Evolutionary conservation across 2,888 invertebrate genomes (phyloP).

Genomic region (Melanotus villosus): DNA sequence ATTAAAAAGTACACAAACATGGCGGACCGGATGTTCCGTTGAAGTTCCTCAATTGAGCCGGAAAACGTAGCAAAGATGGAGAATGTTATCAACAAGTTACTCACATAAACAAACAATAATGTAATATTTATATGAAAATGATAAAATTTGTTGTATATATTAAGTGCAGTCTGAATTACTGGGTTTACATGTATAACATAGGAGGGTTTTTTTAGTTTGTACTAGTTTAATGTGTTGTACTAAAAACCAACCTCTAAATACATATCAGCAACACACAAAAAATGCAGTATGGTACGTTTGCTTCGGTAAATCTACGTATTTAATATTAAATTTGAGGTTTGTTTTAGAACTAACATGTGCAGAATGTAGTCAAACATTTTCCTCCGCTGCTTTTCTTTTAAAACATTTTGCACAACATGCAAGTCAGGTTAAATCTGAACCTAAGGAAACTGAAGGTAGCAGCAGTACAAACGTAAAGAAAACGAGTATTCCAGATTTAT

Average conservation of each 20-base stretch:
- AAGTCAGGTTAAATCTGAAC: conserved; percentile 29
- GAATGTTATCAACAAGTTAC: conserved; percentile 1
- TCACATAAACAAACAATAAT: background rate
- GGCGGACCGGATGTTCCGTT: conserved; percentile 29
- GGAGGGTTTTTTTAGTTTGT: background rate
- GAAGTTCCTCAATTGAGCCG: background rate
- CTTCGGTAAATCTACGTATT: background rate
- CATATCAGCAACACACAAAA: background rate
- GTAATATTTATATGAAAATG: background rate
- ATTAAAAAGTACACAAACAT: no score
- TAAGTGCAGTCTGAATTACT: no score
- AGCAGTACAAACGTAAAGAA: conserved; percentile 41
- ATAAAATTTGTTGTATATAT: no score
- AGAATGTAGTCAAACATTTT: conserved; percentile 60
- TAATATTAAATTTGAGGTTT: conserved; percentile 17
- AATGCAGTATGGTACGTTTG: conserved; percentile 32
- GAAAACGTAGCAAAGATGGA: background rate
- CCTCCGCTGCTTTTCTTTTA: conserved; percentile 61
- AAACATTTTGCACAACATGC: conserved; percentile 65
- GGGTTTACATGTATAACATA: no score
- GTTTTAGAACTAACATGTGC: conserved; percentile 59
- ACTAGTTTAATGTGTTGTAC: background rate
- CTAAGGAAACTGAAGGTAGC: conserved; percentile 3
- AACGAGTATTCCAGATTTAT: conserved; percentile 54
- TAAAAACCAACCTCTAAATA: background rate